Conservation (phyloP, 2,113 vertebrate species). For the Ciconia boyciana region DNA sequence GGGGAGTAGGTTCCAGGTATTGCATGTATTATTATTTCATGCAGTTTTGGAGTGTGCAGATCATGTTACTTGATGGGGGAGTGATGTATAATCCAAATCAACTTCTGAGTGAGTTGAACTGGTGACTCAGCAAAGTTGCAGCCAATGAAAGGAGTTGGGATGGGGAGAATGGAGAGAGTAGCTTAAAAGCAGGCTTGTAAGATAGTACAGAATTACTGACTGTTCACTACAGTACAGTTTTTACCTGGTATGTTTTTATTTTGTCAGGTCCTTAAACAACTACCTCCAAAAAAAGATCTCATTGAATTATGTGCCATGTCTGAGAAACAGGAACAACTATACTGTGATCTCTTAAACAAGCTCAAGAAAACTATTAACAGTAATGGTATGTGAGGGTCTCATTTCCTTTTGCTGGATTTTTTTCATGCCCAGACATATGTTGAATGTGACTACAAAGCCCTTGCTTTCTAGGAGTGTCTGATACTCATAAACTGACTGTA, state of each 20-base stretch:
- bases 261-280: constrained; percentile 89
- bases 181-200: background rate
- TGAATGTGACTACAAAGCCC: background rate
- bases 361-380: constrained; percentile 77
- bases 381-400: constrained; percentile 62
- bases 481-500: background rate
- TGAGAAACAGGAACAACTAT: constrained; percentile 86
- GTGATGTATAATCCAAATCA: background rate
- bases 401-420: background rate
- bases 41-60: background rate
- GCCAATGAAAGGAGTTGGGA: background rate
- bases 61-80: background rate
- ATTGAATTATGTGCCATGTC: constrained; percentile 88
- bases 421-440: background rate
- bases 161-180: background rate
- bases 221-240: background rate
- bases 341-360: constrained; percentile 80
- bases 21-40: background rate
- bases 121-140: background rate
- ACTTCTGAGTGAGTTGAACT: background rate
- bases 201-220: background rate
- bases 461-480: background rate
- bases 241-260: background rate
- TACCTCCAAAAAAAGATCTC: constrained; percentile 88
- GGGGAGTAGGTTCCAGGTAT: background rate